Evolutionary conservation across 1,140 invertebrate genomes (phyloP), one percentile per base, ranked within the genome.

Genomic region (Bombus sylvicola): DNA sequence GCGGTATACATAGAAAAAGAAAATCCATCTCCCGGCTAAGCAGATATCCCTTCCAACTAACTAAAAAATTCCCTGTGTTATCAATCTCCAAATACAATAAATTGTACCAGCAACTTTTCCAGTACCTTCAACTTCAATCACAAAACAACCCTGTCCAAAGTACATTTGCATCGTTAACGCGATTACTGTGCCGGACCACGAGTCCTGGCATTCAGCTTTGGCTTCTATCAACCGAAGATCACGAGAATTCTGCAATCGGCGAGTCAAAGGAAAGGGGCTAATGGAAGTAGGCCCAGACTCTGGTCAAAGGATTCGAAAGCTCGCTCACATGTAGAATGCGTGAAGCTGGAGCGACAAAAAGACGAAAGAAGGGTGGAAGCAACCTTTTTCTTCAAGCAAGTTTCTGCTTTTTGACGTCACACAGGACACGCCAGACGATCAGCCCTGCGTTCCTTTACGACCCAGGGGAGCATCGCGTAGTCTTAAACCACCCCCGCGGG

Each of bases 381-480:
- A 22, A 22, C 47, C 47, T 53, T 53, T 6, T 53, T 2, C 47
- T 53, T 53, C 47, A 18, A 53, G 47, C 9, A 25, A 37, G 57
- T 76, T 34, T 85, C 75, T 75, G 43, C 79, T n/a, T 57, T 53
- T 25, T 31, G 53, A 47, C 34, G 72, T 75, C 47, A 22, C 53
- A 37, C 31, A 34, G 31, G 41, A 47, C 43, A 31, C n/a, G 37
- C 25, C 68, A 37, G 43, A 43, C 78, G 53, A 81, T 53, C 47
- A 72, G 88, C 85, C 53, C 25, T 64, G 22, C 25, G 41, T 43
- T 74, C 66, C 75, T 89, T 87, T 87, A 87, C 85, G 80, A 84
- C 9, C 37, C 15, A n/a, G 25, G 84, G 83, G 83, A 75, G 83
- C 37, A 37, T 79, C 18, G 18, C 47, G 47, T 53, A 43, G 74